phyloP scores from a whole-genome alignment of 2,113 vertebrate species.

The Desmodus rotundus region DNA sequence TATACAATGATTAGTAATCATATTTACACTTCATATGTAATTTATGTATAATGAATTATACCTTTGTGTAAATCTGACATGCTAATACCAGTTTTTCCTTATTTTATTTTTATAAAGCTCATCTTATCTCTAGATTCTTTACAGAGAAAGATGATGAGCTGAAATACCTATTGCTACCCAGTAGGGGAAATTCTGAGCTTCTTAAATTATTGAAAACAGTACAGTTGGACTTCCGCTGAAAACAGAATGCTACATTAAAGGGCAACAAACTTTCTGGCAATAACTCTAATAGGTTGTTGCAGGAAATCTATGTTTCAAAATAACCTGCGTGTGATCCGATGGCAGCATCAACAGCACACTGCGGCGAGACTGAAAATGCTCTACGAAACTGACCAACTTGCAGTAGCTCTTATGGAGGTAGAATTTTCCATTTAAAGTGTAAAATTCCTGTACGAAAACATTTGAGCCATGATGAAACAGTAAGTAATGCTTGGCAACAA shows the following conservation, averaged over 20 bases:
- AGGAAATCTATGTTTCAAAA: neutral
- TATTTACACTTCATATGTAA: neutral
- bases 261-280: neutral
- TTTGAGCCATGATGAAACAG: constrained; percentile 47
- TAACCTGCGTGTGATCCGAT: neutral
- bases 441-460: constrained; percentile 38
- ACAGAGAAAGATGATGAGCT: neutral
- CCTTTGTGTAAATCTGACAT: neutral
- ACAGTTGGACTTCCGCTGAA: neutral
- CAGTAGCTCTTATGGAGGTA: constrained; percentile 11
- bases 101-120: neutral
- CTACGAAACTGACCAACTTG: constrained; percentile 30
- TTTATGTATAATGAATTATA: neutral
- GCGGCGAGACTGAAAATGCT: neutral
- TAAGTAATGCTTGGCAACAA: constrained; percentile 50
- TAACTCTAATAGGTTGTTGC: neutral
- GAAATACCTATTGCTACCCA: neutral
- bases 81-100: neutral
- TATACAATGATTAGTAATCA: neutral
- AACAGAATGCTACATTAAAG: neutral
- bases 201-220: neutral
- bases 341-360: neutral
- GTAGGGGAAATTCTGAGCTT: neutral
- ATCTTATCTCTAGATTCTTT: neutral
- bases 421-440: constrained; percentile 60